A percentile compares a stretch with the other conserved stretches of the same genome.
Conservation (phyloP, 1,140 invertebrate species). For the Leguminivora glycinivorella region DNA sequence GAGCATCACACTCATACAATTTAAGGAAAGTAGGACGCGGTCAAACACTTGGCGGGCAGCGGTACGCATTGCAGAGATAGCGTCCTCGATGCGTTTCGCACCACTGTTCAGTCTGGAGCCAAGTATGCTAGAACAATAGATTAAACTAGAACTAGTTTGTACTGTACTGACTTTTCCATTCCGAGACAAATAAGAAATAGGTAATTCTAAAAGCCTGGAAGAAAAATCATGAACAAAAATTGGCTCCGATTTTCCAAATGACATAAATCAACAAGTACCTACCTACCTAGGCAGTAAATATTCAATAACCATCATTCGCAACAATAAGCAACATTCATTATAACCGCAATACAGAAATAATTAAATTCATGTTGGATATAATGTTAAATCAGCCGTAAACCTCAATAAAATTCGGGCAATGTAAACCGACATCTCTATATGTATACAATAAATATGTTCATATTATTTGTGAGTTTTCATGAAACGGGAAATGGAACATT, state of each 20-base stretch:
- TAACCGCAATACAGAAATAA: neutral
- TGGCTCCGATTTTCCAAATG: too few relatives aligned
- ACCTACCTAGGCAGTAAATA: neutral
- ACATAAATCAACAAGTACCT: too few relatives aligned
- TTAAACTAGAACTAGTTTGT: too few relatives aligned
- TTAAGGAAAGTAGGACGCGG: constrained; percentile 26
- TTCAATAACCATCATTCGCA: neutral
- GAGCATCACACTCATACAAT: neutral
- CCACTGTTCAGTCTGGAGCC: neutral
- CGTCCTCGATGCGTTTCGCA: constrained; percentile 29
- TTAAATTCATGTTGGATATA: neutral
- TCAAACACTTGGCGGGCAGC: constrained; percentile 29
- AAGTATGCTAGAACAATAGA: neutral
- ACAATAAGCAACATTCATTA: neutral
- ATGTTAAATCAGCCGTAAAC: neutral
- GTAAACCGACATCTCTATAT: neutral
- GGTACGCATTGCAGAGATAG: constrained; percentile 30
- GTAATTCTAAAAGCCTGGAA: too few relatives aligned
- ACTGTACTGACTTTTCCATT: too few relatives aligned
- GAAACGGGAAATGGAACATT: neutral
- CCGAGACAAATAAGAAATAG: too few relatives aligned
- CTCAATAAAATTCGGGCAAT: neutral
- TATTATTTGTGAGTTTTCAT: neutral
- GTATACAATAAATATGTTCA: too few relatives aligned
- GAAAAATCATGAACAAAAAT: too few relatives aligned